Conservation (phyloP, 2,888 invertebrate genomes). For the Xestoiulus laeticollis region DNA sequence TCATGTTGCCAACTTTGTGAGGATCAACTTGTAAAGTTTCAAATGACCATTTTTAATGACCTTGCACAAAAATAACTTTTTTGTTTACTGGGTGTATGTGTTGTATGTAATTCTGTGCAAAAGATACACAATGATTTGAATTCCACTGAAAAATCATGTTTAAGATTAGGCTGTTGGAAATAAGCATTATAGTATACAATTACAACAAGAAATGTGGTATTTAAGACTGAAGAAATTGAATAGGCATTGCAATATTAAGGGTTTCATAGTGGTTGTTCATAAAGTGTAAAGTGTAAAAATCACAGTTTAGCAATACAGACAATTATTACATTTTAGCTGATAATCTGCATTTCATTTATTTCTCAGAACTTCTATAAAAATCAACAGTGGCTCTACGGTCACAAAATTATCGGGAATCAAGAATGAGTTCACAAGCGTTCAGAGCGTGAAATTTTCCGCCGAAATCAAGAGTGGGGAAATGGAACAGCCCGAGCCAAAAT, state of each 20-base stretch:
- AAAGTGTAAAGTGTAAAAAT: no score
- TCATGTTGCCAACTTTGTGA: neutral
- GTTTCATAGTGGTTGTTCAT: no score
- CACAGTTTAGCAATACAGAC: no score
- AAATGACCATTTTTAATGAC: neutral
- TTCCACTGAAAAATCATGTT: neutral
- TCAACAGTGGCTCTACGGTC: neutral
- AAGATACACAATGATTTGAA: neutral
- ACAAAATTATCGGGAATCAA: neutral
- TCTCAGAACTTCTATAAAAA: neutral
- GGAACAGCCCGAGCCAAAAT: neutral
- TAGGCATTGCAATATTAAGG: no score
- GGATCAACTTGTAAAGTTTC: neutral
- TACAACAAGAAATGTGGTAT: no score
- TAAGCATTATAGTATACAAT: no score
- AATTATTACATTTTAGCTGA: neutral
- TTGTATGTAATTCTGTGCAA: neutral
- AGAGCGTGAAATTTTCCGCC: neutral
- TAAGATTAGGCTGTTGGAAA: no score
- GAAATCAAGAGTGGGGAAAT: neutral
- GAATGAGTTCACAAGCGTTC: neutral
- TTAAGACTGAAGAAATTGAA: no score
- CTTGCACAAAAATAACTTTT: neutral
- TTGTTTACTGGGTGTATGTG: neutral
- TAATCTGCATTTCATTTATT: neutral